These are phyloP conservation scores for Drosophila pegasa DNA, from an alignment of 2,888 invertebrate species.

Conservation along the genomic window DNA sequence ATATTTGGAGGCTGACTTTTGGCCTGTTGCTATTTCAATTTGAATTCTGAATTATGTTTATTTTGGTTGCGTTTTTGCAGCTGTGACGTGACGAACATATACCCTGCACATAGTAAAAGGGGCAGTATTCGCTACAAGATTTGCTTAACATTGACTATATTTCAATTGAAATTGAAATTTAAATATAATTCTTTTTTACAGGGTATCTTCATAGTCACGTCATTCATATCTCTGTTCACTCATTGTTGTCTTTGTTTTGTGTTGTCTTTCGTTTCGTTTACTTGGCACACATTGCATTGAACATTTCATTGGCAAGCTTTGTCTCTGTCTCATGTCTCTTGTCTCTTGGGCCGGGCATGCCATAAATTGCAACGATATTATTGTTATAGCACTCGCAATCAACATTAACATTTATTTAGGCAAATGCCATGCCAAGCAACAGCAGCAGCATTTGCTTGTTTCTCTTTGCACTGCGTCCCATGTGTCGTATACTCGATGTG, in stretches of 20 bases:
- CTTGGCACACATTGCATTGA: constrained; percentile 68
- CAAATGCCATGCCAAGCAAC: constrained; percentile 26
- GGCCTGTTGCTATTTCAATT: constrained; percentile 52
- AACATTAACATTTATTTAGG: constrained; percentile 54
- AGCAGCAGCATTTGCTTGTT: constrained; percentile 30
- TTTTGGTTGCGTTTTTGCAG: constrained; percentile 41
- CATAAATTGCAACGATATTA: constrained; percentile 40
- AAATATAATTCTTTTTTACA: neutral
- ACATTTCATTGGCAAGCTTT: constrained; percentile 67
- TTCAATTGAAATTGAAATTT: neutral
- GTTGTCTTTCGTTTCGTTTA: constrained; percentile 46
- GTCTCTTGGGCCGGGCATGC: constrained; percentile 37
- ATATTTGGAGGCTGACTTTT: constrained; percentile 23
- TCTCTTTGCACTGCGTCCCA: constrained; percentile 16
- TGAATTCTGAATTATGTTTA: constrained; percentile 49
- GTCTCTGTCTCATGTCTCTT: neutral
- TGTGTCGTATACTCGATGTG: constrained; percentile 50
- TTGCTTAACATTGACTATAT: no score
- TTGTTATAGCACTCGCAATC: constrained; percentile 36
- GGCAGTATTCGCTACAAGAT: neutral
- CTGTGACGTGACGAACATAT: constrained; percentile 20
- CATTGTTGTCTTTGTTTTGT: constrained; percentile 13
- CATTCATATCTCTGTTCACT: neutral
- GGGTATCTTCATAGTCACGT: constrained; percentile 18
- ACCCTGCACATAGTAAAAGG: neutral